These are phyloP conservation scores for Enteromius mattozi DNA, from an alignment of 2,797 vertebrate genomes.

Conservation along the genomic window DNA sequence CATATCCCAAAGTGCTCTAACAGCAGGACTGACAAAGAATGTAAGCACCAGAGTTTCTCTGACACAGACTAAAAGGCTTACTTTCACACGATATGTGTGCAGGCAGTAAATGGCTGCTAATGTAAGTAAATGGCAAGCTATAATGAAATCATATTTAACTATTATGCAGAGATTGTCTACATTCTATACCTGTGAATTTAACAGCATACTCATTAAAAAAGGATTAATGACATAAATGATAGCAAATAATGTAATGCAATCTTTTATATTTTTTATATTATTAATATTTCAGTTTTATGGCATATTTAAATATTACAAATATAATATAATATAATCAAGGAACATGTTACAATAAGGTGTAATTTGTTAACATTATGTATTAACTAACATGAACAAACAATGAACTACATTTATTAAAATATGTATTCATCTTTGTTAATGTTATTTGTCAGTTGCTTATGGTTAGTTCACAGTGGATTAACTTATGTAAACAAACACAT, in stretches of 20 bases:
- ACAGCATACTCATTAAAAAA: background rate
- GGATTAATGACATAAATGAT: background rate
- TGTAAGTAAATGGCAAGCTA: background rate
- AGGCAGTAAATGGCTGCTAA: constrained; percentile 10
- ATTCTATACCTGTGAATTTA: background rate
- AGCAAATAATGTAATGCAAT: background rate
- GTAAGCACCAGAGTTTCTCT: constrained; percentile 3
- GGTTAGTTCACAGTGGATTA: background rate
- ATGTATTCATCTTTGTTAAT: background rate
- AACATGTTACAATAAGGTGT: background rate
- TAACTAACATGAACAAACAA: background rate
- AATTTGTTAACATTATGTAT: background rate
- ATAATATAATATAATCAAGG: background rate
- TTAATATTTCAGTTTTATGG: background rate
- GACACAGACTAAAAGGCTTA: constrained; percentile 15
- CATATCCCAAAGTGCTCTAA: constrained; percentile 14
- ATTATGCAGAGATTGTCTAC: background rate
- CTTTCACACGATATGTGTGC: constrained; percentile 28
- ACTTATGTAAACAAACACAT: background rate
- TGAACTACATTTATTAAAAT: background rate
- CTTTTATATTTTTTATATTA: background rate
- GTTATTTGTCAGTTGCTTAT: background rate
- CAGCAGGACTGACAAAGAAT: constrained; percentile 5
- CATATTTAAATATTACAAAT: background rate
- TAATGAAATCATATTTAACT: background rate